These are phyloP conservation scores for Scaptomyza graminum DNA, from an alignment of 1,140 invertebrate species.

Conservation along the genomic window DNA sequence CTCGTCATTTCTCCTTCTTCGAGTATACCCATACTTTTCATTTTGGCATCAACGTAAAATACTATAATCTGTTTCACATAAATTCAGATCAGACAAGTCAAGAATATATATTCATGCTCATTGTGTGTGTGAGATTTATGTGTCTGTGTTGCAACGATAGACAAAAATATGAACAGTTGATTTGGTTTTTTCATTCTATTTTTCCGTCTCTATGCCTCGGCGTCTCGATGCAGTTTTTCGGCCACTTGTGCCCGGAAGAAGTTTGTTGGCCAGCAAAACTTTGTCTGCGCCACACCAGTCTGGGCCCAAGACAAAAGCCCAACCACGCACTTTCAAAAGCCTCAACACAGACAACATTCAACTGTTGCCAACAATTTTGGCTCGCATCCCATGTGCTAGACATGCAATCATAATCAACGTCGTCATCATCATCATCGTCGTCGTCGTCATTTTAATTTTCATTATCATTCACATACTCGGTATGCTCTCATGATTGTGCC, in stretches of 20 bases:
- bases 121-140: conserved; percentile 70
- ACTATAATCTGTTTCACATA: conserved; percentile 82
- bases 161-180: conserved; percentile 73
- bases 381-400: conserved; percentile 11
- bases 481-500: conserved; percentile 35
- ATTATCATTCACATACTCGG: neutral
- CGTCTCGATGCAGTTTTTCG: conserved; percentile 60
- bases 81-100: conserved; percentile 72
- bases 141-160: conserved; percentile 58
- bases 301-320: conserved; percentile 47
- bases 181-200: conserved; percentile 48
- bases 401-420: conserved; percentile 56
- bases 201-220: conserved; percentile 21
- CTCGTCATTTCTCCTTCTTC: too few species aligned
- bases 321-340: conserved; percentile 47
- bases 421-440: conserved; percentile 5
- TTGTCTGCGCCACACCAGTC: conserved; percentile 33
- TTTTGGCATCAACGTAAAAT: conserved; percentile 27
- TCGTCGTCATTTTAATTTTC: conserved; percentile 2
- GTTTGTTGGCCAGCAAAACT: conserved; percentile 42
- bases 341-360: conserved; percentile 21
- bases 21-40: too few species aligned
- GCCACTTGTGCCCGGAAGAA: neutral
- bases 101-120: conserved; percentile 22
- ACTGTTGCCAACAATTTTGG: conserved; percentile 40